Percentiles rank a stretch among this genome's conserved stretches.
Evolutionary conservation across 2,797 vertebrate species (phyloP).

Genomic region (Lacerta bilineata): DNA sequence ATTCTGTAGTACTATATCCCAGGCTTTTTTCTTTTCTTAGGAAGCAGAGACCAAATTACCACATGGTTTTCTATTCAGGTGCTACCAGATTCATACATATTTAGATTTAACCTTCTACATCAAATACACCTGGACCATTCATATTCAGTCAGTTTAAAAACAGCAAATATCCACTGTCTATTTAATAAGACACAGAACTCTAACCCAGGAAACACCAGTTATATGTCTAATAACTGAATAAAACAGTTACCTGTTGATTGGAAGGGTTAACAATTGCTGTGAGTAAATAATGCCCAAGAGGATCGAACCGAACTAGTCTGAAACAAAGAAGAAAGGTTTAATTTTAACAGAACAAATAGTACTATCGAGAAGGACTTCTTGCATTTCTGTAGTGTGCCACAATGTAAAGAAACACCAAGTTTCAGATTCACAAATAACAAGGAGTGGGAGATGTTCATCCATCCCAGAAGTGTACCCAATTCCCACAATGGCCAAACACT

Average conservation of each 20-base stretch:
- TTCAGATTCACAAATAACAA: constrained; percentile 6
- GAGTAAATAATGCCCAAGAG: constrained; percentile 97
- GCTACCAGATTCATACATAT: neutral
- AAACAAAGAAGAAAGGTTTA: constrained; percentile 65
- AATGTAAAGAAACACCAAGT: neutral
- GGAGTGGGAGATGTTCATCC: neutral
- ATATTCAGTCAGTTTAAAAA: neutral
- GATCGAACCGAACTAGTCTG: constrained; percentile 97
- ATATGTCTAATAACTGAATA: constrained; percentile 8
- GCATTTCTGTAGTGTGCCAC: constrained; percentile 4
- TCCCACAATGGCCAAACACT: constrained; percentile 10
- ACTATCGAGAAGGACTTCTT: neutral
- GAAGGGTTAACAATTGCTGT: constrained; percentile 98
- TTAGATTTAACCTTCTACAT: neutral
- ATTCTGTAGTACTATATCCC: neutral
- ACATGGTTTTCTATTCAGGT: neutral
- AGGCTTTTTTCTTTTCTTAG: neutral
- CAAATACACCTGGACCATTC: neutral
- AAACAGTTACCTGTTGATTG: constrained; percentile 92
- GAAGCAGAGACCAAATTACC: neutral
- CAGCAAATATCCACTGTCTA: neutral
- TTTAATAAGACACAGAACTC: too few relatives aligned
- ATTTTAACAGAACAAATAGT: constrained; percentile 31
- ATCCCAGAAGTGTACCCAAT: neutral
- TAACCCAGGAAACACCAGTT: neutral